A percentile compares a stretch with the other conserved stretches of the same genome.
phyloP scores from a whole-genome alignment of 2,888 invertebrate genomes.

The Holacanthella duospinosa region DNA sequence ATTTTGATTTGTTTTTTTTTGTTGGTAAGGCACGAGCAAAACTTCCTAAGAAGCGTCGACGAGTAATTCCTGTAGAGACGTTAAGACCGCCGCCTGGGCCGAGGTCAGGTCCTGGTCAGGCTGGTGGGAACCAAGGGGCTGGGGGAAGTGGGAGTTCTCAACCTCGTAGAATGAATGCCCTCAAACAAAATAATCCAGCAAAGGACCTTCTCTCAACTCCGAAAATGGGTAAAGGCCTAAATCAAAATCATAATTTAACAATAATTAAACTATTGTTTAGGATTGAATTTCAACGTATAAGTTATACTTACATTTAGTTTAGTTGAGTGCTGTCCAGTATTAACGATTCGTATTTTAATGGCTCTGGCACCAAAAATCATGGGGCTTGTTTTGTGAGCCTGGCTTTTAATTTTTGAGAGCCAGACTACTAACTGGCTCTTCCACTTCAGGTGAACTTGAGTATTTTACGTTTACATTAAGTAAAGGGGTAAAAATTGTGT shows the following conservation, averaged over 20 bases:
- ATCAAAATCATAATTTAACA: not conserved
- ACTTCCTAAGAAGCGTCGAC: conserved; percentile 92
- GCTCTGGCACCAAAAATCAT: not conserved
- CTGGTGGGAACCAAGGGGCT: conserved; percentile 41
- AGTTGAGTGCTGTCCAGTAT: not conserved
- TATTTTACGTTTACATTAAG: too few relatives aligned
- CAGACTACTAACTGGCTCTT: too few relatives aligned
- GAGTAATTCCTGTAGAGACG: conserved; percentile 92
- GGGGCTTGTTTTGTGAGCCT: too few relatives aligned
- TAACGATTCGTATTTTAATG: not conserved
- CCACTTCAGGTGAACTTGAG: too few relatives aligned
- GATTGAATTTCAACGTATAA: too few relatives aligned
- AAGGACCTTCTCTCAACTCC: conserved; percentile 62
- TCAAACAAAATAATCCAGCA: conserved; percentile 69
- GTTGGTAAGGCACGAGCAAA: conserved; percentile 89
- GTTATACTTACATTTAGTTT: too few relatives aligned
- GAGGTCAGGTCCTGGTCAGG: conserved; percentile 40
- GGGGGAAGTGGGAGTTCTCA: conserved; percentile 44
- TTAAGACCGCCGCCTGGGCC: conserved; percentile 58
- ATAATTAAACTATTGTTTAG: not conserved
- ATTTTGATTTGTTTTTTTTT: not conserved
- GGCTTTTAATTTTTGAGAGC: too few relatives aligned
- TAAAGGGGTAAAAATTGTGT: too few relatives aligned
- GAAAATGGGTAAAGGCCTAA: conserved; percentile 58
- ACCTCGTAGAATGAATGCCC: conserved; percentile 66